Conservation (phyloP, 2,113 vertebrate genomes). For the Camarhynchus parvulus region DNA sequence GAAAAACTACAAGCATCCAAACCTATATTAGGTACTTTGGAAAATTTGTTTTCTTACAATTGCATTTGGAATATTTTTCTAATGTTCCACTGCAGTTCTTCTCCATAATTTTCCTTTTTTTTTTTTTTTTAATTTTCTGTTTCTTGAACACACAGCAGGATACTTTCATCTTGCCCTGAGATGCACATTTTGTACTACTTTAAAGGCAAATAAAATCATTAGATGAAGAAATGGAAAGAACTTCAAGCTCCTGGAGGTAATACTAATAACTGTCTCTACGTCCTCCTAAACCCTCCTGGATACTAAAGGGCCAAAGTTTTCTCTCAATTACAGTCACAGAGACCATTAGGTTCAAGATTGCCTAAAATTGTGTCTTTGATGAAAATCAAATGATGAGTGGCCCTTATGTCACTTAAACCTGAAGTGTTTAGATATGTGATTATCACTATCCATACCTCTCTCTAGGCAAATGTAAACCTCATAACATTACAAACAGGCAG, state of each 20-base stretch:
- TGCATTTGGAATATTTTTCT: constrained; percentile 22
- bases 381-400: not conserved
- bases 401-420: not conserved
- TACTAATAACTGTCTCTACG: not conserved
- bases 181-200: not conserved
- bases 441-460: not conserved
- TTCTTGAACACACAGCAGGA: not conserved
- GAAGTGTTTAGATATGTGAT: not conserved
- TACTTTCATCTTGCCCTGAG: not conserved
- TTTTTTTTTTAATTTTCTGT: not conserved
- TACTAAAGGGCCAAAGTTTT: not conserved
- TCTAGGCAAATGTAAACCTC: not conserved
- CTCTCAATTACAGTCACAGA: not conserved
- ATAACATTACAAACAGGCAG: not conserved
- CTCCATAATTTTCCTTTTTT: not conserved
- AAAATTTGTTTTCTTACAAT: not conserved
- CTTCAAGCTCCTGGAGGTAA: not conserved
- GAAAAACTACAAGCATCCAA: not conserved
- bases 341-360: not conserved
- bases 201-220: not conserved
- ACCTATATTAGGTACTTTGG: not conserved
- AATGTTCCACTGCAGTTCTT: not conserved
- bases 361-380: not conserved
- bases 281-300: not conserved
- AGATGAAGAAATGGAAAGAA: not conserved